A percentile compares a stretch with the other conserved stretches of the same genome.
Evolutionary conservation across 2,888 invertebrate species (phyloP).

Genomic region (Aphidoletes aphidimyza): DNA sequence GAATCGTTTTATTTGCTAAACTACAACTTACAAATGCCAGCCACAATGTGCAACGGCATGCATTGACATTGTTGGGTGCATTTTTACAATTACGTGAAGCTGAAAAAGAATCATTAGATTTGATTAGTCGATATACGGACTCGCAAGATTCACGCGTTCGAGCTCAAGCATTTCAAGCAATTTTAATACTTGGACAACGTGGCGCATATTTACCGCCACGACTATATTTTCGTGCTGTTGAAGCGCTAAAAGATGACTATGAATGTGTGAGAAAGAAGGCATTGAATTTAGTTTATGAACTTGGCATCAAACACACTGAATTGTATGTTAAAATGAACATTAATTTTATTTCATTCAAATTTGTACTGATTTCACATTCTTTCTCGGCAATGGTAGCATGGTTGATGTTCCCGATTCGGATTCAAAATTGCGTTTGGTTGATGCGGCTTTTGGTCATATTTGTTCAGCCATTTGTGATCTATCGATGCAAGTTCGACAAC

Average conservation of each 20-base stretch:
- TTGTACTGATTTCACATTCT: not conserved
- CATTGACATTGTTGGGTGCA: constrained; percentile 63
- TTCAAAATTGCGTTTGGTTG: constrained; percentile 88
- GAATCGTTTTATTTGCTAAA: constrained; percentile 64
- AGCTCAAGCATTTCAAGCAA: constrained; percentile 86
- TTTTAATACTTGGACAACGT: constrained; percentile 84
- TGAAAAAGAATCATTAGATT: constrained; percentile 72
- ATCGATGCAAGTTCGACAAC: constrained; percentile 85
- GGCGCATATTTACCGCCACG: constrained; percentile 81
- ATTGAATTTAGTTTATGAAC: constrained; percentile 83
- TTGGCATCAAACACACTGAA: constrained; percentile 89
- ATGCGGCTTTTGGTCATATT: constrained; percentile 95
- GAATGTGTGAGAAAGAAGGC: constrained; percentile 91
- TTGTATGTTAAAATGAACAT: constrained; percentile 69
- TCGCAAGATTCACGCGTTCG: constrained; percentile 91
- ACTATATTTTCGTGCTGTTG: constrained; percentile 73
- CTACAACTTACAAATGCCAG: constrained; percentile 63
- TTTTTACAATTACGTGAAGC: constrained; percentile 68
- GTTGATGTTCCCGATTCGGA: constrained; percentile 78
- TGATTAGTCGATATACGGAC: constrained; percentile 87
- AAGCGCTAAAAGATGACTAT: constrained; percentile 89
- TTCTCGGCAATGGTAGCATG: constrained; percentile 68
- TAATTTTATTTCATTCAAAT: not conserved
- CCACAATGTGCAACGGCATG: constrained; percentile 65
- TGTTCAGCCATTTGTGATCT: constrained; percentile 94